Evolutionary conservation across 2,113 vertebrate genomes (phyloP), one percentile per base, ranked within the genome.

Genomic region (Menidia beryllina): DNA sequence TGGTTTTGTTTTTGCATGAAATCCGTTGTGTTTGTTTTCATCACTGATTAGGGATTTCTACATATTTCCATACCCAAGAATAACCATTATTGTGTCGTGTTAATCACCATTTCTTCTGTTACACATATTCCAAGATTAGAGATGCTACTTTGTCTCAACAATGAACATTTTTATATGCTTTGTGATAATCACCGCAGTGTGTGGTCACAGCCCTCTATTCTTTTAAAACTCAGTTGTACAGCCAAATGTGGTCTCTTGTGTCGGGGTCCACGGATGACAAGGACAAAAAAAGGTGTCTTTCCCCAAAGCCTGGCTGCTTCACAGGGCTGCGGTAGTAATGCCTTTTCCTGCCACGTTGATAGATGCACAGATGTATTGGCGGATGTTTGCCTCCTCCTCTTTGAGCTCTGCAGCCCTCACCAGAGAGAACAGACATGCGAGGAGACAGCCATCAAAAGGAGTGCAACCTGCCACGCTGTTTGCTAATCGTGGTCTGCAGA

Each of bases 371-470:
- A 61, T 63, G 66, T 26, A 78, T 21, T 60, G 20, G 39, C 1
- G 0, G 75, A 76, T 17, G 25, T 38, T 51, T 24, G 23, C 77
- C 58, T 69, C 55, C 25, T 69, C 57, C 43, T 75, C 59, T 45
- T 49, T 47, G 60, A 85, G 80, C 38, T 26, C 53, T 68, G 74
- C 61, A 54, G 66, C 47, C 34, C 27, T 66, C 67, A 49, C 55
- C 41, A 26, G 34, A 45, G 64, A 88, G 27, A 43, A 68, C 50
- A 13, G 51, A 58, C 54, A 64, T 77, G 47, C 26, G 25, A 66
- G 54, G 55, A 79, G 71, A 68, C 66, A 66, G 51, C 63, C 75
- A 89, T 86, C 74, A 83, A 85, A 83, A 69, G 38, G 21, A 75
- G 17, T n/a, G 15, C 55, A 27, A 63, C 70, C 76, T 67, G 68